phyloP scores from a whole-genome alignment of 2,113 vertebrate species.

The Solenodon paradoxus region DNA sequence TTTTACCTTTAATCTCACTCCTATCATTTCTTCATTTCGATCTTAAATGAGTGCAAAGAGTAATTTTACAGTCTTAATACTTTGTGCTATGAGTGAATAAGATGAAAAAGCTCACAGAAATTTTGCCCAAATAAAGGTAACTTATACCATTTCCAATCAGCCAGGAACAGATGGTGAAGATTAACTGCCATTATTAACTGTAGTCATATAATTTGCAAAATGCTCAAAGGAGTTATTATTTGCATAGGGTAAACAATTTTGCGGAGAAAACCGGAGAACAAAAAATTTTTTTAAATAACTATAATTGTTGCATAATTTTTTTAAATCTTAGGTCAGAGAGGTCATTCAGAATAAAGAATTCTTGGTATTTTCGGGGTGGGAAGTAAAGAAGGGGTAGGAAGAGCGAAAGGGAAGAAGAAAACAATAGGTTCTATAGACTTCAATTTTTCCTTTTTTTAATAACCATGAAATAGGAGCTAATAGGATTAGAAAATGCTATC shows the following conservation, averaged over 20 bases:
- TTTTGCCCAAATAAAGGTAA: slow-evolving; percentile 6
- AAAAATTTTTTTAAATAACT: neutral
- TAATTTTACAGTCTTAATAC: slow-evolving; percentile 25
- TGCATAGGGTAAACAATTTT: neutral
- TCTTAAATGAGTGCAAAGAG: neutral
- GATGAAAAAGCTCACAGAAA: neutral
- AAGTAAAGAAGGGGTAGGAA: slow-evolving; percentile 45
- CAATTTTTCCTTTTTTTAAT: slow-evolving; percentile 28
- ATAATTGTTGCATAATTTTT: slow-evolving; percentile 34
- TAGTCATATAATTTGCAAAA: slow-evolving; percentile 18
- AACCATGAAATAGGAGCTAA: slow-evolving; percentile 24
- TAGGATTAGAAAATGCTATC: neutral
- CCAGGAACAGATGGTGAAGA: slow-evolving; percentile 31
- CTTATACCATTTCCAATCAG: neutral
- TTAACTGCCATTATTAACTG: neutral
- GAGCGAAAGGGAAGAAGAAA: neutral
- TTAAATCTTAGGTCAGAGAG: slow-evolving; percentile 40
- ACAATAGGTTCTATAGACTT: slow-evolving; percentile 39
- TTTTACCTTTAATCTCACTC: neutral
- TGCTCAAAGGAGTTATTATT: slow-evolving; percentile 11
- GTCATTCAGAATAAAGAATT: slow-evolving; percentile 57
- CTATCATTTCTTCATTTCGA: slow-evolving; percentile 34
- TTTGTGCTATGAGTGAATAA: neutral
- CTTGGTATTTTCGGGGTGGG: slow-evolving; percentile 52
- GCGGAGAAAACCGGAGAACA: slow-evolving; percentile 14